Evolutionary conservation across 2,113 vertebrate species (phyloP), one percentile per base, ranked within the genome.

Genomic region (Alligator sinensis): DNA sequence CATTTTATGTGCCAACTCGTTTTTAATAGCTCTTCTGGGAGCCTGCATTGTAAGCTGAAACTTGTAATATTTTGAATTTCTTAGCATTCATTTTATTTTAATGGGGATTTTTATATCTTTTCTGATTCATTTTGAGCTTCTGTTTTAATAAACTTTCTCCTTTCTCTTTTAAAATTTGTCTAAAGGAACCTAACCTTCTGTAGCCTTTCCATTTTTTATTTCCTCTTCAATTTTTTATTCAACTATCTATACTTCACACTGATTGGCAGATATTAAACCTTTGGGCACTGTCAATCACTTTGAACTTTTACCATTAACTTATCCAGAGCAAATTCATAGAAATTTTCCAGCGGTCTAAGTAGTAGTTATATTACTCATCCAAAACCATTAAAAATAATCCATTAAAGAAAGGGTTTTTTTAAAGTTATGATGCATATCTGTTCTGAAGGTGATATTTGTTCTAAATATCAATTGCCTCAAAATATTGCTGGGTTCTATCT

Each of bases 81-180:
- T 85, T 38, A 57, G 61, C 16, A 54, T 77, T 91, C 28, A 12
- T 83, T 91, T n/a, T 11, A 83, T 58, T 83, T 93, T 82, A 84
- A 95, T 91, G 63, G 66, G 15, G 28, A 81, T 86, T 79, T 95
- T 83, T 2, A 63, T 64, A 24, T 82, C 70, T 95, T 90, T 70
- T 6, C 60, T 90, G 63, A 72, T 87, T 63, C 81, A 22, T 30
- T 96, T 90, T 28, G 72, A 72, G 75, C 10, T 57, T n/a, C 0
- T 27, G 17, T 70, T 87, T 34, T 62, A 28, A 60, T 5, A 0
- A 0, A 0, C 4, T 57, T 86, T 21, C 47, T 62, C 81, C 30
- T 66, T 16, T 4, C 5, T 84, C 34, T 88, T 92, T 83, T 93
- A 0, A 58, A 18, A 3, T 10, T 68, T 11, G 19, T 25, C 86